Evolutionary conservation across 2,113 vertebrate genomes (phyloP).

Genomic region (rabbit (Oryctolagus cuniculus)): DNA sequence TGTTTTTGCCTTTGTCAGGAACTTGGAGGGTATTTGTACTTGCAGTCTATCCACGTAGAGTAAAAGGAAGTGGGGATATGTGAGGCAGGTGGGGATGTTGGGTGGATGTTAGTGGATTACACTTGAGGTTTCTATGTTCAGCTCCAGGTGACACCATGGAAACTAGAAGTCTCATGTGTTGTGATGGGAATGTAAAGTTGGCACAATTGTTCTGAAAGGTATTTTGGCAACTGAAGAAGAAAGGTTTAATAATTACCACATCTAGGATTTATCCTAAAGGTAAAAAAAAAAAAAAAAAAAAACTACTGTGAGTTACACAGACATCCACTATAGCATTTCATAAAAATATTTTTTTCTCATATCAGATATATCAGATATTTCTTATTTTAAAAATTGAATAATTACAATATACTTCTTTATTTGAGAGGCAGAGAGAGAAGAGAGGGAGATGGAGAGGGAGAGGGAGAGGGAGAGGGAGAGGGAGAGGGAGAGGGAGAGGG

Average conservation of each 20-base stretch:
- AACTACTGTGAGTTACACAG: background rate
- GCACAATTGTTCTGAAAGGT: background rate
- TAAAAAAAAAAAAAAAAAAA: too few species aligned
- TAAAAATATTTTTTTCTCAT: too few species aligned
- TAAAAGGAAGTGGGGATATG: constrained; percentile 22
- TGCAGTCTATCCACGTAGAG: background rate
- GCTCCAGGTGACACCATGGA: background rate
- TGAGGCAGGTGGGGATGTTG: background rate
- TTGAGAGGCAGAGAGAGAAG: too few species aligned
- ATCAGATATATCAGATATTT: too few species aligned
- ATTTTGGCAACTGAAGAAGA: constrained; percentile 24
- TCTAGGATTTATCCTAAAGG: background rate
- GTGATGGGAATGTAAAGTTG: constrained; percentile 51
- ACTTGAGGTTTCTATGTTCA: background rate
- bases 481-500: too few species aligned
- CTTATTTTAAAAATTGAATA: too few species aligned
- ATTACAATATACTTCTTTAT: too few species aligned
- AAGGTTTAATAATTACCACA: constrained; percentile 11
- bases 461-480: too few species aligned
- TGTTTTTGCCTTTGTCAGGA: constrained; percentile 54
- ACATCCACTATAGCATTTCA: background rate
- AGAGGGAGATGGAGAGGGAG: too few species aligned
- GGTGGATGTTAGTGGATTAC: background rate
- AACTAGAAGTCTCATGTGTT: background rate
- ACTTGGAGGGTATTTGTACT: background rate